Base-by-base conservation (phyloP, 2,113 vertebrate genomes). In the Sigmodon hispidus region DNA sequence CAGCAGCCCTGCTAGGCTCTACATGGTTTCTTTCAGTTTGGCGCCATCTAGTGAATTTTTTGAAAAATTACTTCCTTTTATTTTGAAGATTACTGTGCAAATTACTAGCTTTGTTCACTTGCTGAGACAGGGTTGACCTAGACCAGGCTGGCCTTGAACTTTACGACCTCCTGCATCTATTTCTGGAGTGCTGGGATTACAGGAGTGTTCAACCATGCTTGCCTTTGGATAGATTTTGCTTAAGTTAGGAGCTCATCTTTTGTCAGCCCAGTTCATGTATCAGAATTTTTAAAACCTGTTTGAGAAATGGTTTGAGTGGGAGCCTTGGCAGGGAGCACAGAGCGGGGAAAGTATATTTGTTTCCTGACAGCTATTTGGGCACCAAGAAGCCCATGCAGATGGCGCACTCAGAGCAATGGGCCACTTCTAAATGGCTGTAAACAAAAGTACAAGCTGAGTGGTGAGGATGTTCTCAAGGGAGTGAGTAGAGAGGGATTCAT, bases 31-130 rank as follows among this genome's bases (percentile, higher is more conserved):
- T 81, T 97, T 96, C 92, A 7, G n/a, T 92, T 91, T 98, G 96
- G 94, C 97, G 95, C 97, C 97, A 98, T 96, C 97, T 97, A 93
- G 96, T 93, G 97, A 96, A 87, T 0, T 15, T 76, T 50, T 63
- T 9, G 36, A 81, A 81, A 40, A 73, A 72, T 77, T 5, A 40
- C 26, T 52, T 81, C 80, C 40, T 55, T 93, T 12, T 45, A n/a
- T 69, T 86, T 94, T 70, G 34, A 65, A 24, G 93, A 48, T 45
- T 63, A 73, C 26, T 13, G 2, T 17, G 29, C 7, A 36, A 69
- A 11, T 96, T 88, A n/a, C 95, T 80, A 34, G n/a, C 34, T 86
- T 67, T 50, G 21, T 86, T 9, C 10, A 26, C 45, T 69, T 87
- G 81, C 45, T 67, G 29, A 86, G 43, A 48, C 61, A 48, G 59